Evolutionary conservation across 1,140 invertebrate species (phyloP).

Genomic region (Colletes gigas): DNA sequence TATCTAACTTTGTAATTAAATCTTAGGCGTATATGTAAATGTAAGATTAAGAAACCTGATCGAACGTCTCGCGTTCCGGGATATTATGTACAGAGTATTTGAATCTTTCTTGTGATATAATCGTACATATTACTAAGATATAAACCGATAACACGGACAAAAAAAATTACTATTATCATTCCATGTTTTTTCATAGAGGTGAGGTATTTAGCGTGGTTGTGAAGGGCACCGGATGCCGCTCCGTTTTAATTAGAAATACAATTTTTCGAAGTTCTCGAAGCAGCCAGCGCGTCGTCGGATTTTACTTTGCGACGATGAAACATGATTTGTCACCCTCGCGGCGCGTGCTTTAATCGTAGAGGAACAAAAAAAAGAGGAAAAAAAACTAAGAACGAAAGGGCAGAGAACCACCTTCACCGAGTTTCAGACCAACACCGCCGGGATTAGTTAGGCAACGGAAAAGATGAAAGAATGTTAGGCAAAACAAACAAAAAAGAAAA

Average conservation of each 20-base stretch:
- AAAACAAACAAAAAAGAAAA: conserved; percentile 23
- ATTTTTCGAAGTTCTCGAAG: background rate
- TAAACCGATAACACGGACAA: conserved; percentile 58
- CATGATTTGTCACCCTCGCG: background rate
- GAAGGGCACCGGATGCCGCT: conserved; percentile 16
- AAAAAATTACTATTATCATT: conserved; percentile 73
- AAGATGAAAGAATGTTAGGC: conserved; percentile 28
- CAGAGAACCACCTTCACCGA: conserved; percentile 10
- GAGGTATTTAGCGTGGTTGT: conserved; percentile 58
- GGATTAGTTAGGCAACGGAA: conserved; percentile 46
- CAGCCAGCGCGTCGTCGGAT: background rate
- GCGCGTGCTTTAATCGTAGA: background rate
- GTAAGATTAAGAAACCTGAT: conserved; percentile 68
- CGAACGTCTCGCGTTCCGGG: conserved; percentile 73
- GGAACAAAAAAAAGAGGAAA: background rate
- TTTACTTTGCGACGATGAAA: background rate
- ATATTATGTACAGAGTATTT: conserved; percentile 80
- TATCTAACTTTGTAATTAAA: conserved; percentile 81
- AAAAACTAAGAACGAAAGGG: background rate
- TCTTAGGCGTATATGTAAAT: conserved; percentile 72
- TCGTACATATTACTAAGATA: conserved; percentile 77
- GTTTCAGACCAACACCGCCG: conserved; percentile 33
- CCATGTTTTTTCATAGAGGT: conserved; percentile 77
- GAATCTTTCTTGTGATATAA: conserved; percentile 82
- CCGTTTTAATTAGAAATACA: conserved; percentile 8